Base-by-base conservation (phyloP, 2,888 invertebrate genomes). In the Poecilus cupreus region DNA sequence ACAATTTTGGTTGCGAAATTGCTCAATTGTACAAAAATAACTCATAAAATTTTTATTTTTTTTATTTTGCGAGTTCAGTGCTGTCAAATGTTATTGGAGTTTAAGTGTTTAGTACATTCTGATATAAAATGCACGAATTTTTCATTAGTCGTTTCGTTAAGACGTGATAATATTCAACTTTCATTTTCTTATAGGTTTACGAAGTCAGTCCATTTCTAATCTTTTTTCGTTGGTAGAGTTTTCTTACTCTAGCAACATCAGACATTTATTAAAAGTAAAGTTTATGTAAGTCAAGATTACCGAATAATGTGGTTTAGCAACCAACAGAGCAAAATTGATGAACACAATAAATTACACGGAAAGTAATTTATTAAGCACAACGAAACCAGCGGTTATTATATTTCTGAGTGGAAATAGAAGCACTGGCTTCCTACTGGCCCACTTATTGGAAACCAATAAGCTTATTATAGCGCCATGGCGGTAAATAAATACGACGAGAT, bases 391-490 rank as follows among this genome's bases (percentile, higher is more conserved):
- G 11, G 26, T 60, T 60, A 60, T 60, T 60, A 60, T 60, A n/a
- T 43, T 13, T 43, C 20, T 20, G 54, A 54, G 18, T 54, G 20
- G 18, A 8, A 60, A 60, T 60, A 26, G 60, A 60, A 32, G 24
- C 54, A 22, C 26, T 43, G 11, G 60, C 26, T 60, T 60, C 60
- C 22, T 32, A 18, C 20, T 68, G 64, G 18, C 32, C 32, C 37
- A 68, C 37, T 68, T 68, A 68, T 68, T 68, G 64, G 64, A 68
- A 68, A 32, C 64, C 64, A 68, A 68, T 68, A 68, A 68, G 64
- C 64, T 68, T 68, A 37, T 68, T 68, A 68, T 16, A 37, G n/a
- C 51, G 8, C 51, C 51, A 3, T 1, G 11, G 51, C 20, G 64
- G 64, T 37, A 37, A 68, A 68, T 68, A 37, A 68, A 68, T 26